Percentiles rank a stretch among this genome's conserved stretches.
Conservation (phyloP, 2,888 invertebrate genomes). For the Sericinus montela region DNA sequence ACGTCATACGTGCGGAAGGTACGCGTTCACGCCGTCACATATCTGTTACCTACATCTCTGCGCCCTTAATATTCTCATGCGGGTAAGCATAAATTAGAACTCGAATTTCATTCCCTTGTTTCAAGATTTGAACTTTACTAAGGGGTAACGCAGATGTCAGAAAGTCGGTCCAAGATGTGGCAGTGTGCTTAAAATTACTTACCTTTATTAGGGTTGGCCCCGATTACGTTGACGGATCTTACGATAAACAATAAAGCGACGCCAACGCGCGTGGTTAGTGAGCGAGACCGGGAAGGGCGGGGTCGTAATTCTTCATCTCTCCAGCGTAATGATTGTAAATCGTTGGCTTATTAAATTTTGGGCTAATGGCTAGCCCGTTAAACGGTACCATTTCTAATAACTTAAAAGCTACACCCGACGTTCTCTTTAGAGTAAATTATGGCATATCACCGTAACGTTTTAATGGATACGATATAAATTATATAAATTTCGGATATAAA, state of each 20-base stretch:
- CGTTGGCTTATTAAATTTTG: slow-evolving; percentile 17
- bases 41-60: slow-evolving; percentile 32
- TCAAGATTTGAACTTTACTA: slow-evolving; percentile 54
- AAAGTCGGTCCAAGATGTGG: slow-evolving; percentile 30
- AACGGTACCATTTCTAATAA: slow-evolving; percentile 16
- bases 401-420: slow-evolving; percentile 6
- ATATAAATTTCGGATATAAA: background rate
- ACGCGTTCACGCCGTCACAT: slow-evolving; percentile 34
- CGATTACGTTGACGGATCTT: slow-evolving; percentile 19
- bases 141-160: slow-evolving; percentile 37
- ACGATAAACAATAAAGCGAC: slow-evolving; percentile 19
- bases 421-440: background rate
- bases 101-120: slow-evolving; percentile 55
- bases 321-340: slow-evolving; percentile 18
- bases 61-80: slow-evolving; percentile 45
- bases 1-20: slow-evolving; percentile 50
- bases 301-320: slow-evolving; percentile 17
- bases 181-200: slow-evolving; percentile 29
- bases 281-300: slow-evolving; percentile 6
- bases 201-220: slow-evolving; percentile 21
- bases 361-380: slow-evolving; percentile 17
- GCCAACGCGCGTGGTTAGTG: slow-evolving; percentile 4
- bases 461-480: background rate
- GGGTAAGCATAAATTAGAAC: slow-evolving; percentile 58
- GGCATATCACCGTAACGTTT: no score